phyloP scores from a whole-genome alignment of 2,797 vertebrate genomes.

The Myiotriccus ornatus region DNA sequence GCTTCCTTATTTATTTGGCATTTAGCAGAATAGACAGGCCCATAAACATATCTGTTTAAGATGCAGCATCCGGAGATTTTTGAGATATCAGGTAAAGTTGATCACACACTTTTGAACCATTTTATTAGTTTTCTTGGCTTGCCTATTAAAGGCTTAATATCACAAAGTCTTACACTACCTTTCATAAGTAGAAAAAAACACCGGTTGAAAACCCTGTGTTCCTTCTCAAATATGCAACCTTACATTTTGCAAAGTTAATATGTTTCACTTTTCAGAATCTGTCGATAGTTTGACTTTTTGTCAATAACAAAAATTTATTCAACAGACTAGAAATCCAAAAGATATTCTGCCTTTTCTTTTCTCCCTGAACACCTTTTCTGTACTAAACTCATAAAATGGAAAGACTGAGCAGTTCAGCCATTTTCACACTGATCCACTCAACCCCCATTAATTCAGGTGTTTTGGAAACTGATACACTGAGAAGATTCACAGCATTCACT shows the following conservation, averaged over 20 bases:
- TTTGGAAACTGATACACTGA: conserved; percentile 37
- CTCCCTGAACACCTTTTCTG: neutral
- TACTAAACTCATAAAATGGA: neutral
- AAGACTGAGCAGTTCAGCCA: neutral
- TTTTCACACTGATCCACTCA: conserved; percentile 3
- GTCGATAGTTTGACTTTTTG: neutral
- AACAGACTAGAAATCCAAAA: neutral
- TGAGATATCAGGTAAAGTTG: neutral
- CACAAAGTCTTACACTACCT: neutral
- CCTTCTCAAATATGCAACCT: neutral
- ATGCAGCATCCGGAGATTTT: neutral
- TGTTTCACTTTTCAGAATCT: neutral
- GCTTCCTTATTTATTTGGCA: neutral
- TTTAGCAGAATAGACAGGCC: neutral
- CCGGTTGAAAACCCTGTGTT: neutral
- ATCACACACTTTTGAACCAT: neutral
- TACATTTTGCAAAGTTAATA: neutral
- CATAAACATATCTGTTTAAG: neutral
- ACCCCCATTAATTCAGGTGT: conserved; percentile 21
- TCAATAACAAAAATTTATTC: neutral
- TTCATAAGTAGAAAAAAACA: neutral
- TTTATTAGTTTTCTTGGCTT: neutral
- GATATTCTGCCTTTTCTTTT: too few species aligned
- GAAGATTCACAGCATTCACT: conserved; percentile 34
- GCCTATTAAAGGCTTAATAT: neutral